Conservation (phyloP, 2,797 vertebrate genomes). For the Cyclopterus lumpus region DNA sequence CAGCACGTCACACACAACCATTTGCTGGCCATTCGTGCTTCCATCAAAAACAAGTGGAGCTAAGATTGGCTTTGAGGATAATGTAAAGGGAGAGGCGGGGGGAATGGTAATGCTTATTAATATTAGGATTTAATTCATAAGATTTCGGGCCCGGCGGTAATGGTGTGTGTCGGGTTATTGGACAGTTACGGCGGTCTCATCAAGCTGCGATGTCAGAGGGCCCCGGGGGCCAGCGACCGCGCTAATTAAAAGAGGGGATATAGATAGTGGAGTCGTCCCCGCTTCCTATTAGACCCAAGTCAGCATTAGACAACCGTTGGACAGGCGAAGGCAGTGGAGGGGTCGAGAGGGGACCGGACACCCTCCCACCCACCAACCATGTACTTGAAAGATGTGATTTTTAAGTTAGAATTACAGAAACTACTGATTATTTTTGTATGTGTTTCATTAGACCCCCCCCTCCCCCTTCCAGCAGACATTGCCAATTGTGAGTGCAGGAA, state of each 20-base stretch:
- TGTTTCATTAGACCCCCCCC: neutral
- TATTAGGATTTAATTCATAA: slow-evolving; percentile 87
- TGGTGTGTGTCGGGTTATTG: slow-evolving; percentile 82
- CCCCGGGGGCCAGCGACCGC: slow-evolving; percentile 60
- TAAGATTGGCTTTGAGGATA: slow-evolving; percentile 75
- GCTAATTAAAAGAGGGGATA: slow-evolving; percentile 86
- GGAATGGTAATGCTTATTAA: slow-evolving; percentile 84
- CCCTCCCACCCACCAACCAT: neutral
- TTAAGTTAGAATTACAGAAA: slow-evolving; percentile 12
- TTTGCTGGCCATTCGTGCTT: slow-evolving; percentile 65
- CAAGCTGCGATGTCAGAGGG: slow-evolving; percentile 83
- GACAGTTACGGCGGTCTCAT: slow-evolving; percentile 86
- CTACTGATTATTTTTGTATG: neutral
- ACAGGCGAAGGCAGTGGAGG: slow-evolving; percentile 67
- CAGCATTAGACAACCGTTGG: slow-evolving; percentile 79
- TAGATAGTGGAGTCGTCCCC: slow-evolving; percentile 74
- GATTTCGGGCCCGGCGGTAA: slow-evolving; percentile 80
- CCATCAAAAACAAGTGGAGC: slow-evolving; percentile 73
- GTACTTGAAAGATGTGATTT: slow-evolving; percentile 11
- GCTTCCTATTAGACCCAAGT: slow-evolving; percentile 80
- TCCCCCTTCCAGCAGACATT: neutral
- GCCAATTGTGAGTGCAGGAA: neutral
- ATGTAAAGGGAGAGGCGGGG: slow-evolving; percentile 64
- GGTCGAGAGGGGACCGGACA: slow-evolving; percentile 45
- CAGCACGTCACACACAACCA: slow-evolving; percentile 53